Evolutionary conservation across 1,140 invertebrate species (phyloP), one percentile per base, ranked within the genome.

Genomic region (Copidosoma floridanum): DNA sequence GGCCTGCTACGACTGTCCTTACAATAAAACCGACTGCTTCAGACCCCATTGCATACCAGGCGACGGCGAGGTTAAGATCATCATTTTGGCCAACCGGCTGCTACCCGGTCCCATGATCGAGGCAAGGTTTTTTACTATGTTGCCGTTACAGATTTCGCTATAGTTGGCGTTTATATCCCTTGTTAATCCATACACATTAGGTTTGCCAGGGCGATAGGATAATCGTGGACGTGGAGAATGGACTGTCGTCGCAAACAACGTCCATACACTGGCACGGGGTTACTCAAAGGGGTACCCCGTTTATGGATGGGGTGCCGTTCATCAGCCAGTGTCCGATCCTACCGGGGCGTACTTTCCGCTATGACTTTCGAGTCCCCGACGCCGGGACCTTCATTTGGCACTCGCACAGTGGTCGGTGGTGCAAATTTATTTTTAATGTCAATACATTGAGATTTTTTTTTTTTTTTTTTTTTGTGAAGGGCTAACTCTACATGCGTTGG

Each of bases 31-130:
- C 0, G 91, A 96, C 71, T 97, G 94, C 70, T 81, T 80, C 40
- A 78, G 88, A 35, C 83, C 84, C 1, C 88, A 95, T 67, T 97
- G 94, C 70, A 84, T 95, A 51, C 81, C 90, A 4, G 91, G 86
- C 5, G 91, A 96, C 75, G 94, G 94, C 0, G 79, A 89, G 6
- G 82, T 83, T 23, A 82, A 92, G 63, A 79, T 87, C 1, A 75
- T 96, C 16, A 84, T 89, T 3, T 87, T 91, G 0, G 85, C 94
- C 4, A 95, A 96, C 79, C 85, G 93, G 52, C 88, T 89, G 80
- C 83, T 96, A 78, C 94, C 94, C 1, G 93, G 93, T 55, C 93
- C 93, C 8, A 71, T 84, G 1, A 88, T 97, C 38, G 87, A 94
- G 81, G 92, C 91, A 76, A 52, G 50, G 38, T 41, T n/a, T n/a